Evolutionary conservation across 2,888 invertebrate genomes (phyloP).

Genomic region (Zelleria hepariella): DNA sequence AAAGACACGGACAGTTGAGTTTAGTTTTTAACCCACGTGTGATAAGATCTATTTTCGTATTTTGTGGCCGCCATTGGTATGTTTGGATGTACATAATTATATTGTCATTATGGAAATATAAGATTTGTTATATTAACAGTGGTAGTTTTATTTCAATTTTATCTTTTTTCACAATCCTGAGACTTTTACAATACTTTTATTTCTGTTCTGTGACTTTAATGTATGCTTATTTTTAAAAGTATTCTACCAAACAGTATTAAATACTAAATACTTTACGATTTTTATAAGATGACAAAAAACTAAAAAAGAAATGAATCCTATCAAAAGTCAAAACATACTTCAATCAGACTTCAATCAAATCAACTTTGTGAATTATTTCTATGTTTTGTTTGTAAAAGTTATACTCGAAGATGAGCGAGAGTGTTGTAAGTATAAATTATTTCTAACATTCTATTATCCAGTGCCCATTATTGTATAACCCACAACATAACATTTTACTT

Average conservation of each 20-base stretch:
- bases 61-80: neutral
- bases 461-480: neutral
- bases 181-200: too few relatives aligned
- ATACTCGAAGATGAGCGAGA: conserved; percentile 40
- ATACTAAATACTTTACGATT: too few relatives aligned
- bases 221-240: too few relatives aligned
- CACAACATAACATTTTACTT: neutral
- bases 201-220: too few relatives aligned
- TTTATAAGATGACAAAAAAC: conserved; percentile 15
- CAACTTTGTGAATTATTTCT: neutral
- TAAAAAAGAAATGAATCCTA: neutral
- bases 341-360: too few relatives aligned
- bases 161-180: neutral
- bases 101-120: conserved; percentile 36
- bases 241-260: too few relatives aligned
- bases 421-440: conserved; percentile 33
- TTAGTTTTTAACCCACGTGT: neutral
- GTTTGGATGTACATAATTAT: conserved; percentile 22
- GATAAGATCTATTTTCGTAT: neutral
- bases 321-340: neutral
- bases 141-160: neutral
- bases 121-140: conserved; percentile 43
- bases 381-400: conserved; percentile 3
- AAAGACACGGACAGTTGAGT: neutral
- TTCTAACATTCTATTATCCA: neutral